Evolutionary conservation across 2,113 vertebrate genomes (phyloP), one percentile per base, ranked within the genome.

Genomic region (Axis porcinus): DNA sequence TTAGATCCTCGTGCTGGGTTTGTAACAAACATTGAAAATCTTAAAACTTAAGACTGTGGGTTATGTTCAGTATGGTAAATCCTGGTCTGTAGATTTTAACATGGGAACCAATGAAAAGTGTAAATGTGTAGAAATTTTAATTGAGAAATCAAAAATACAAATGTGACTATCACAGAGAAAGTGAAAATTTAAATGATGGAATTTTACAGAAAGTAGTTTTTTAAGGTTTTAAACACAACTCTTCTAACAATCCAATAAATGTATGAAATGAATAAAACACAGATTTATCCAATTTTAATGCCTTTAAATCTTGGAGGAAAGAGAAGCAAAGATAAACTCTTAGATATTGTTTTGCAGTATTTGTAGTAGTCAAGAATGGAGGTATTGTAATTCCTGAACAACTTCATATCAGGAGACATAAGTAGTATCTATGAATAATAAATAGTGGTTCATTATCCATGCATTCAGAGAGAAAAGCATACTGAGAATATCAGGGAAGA

Each of bases 1-100:
- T 98, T 99, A 97, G 99, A 99, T 98, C 99, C 99, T 85, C 99
- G 98, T 98, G 99, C 99, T 95, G 99, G 99, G 99, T 99, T 99
- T 94, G 99, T 96, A 98, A 91, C 55, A 96, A 85, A 70, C 15
- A 23, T 97, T 96, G 79, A 95, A 88, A 86, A 85, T 67, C 11
- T 57, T 96, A 89, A 76, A 57, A 19, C 27, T 86, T 91, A 60
- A 36, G 13, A 33, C 6, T 79, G 15, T 95, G 36, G 28, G 60
- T 87, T 82, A 28, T 19, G 60, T 64, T 84, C n/a, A 81, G 2
- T 87, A 19, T 92, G 28, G 5, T 43, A 76, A 90, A 93, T 91
- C 16, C 36, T 76, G 8, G 91, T 78, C 40, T 78, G 0, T 52
- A 57, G 13, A 3, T 23, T 81, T 92, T 88, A 88, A 28, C 15